These are phyloP conservation scores for Epistrophella euchroma DNA, from an alignment of 2,888 invertebrate genomes.

Conservation along the genomic window DNA sequence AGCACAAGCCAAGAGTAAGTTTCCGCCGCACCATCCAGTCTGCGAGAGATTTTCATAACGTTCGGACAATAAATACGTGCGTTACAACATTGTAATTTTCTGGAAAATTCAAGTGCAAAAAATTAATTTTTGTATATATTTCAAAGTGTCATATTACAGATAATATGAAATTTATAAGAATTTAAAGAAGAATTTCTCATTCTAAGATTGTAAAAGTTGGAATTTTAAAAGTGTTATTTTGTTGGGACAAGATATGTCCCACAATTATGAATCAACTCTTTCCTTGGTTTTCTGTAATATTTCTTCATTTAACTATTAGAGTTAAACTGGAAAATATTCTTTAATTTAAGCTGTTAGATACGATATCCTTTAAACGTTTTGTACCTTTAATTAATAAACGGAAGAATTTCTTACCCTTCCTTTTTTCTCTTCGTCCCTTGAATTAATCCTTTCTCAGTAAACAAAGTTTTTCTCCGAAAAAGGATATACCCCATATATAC, in stretches of 20 bases:
- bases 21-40: constrained; percentile 70
- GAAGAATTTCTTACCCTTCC: constrained; percentile 11
- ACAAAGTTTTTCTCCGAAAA: constrained; percentile 33
- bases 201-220: background rate
- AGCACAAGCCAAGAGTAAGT: constrained; percentile 55
- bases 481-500: constrained; percentile 14
- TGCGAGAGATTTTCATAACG: constrained; percentile 69
- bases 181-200: background rate
- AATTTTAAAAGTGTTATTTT: constrained; percentile 10
- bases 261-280: constrained; percentile 23
- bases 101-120: constrained; percentile 25
- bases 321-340: constrained; percentile 33
- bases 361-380: constrained; percentile 31
- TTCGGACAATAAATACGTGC: constrained; percentile 50
- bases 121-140: constrained; percentile 2
- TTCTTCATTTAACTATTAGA: constrained; percentile 39
- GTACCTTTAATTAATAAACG: constrained; percentile 56
- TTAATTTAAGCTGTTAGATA: constrained; percentile 2
- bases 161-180: constrained; percentile 15
- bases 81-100: constrained; percentile 31
- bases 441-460: constrained; percentile 3
- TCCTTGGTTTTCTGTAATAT: background rate
- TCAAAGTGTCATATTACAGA: constrained; percentile 17
- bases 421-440: background rate
- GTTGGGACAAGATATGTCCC: constrained; percentile 3